Conservation (phyloP, 2,888 invertebrate genomes). For the Diabrotica balteata region DNA sequence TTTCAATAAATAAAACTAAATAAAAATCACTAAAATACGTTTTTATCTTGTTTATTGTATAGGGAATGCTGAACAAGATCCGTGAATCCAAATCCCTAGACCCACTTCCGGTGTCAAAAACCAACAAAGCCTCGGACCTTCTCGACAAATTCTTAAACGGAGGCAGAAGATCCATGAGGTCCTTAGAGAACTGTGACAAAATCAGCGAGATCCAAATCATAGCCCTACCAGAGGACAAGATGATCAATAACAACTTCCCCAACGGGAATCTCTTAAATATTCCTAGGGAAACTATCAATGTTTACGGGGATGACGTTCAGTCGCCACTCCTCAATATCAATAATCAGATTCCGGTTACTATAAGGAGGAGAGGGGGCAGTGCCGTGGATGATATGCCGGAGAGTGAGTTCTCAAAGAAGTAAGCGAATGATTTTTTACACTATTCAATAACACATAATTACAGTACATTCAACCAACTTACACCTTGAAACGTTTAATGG, state of each 20-base stretch:
- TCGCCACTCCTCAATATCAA: conserved; percentile 58
- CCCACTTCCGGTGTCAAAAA: conserved; percentile 63
- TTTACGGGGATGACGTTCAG: conserved; percentile 57
- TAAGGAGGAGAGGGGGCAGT: conserved; percentile 53
- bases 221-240: conserved; percentile 60
- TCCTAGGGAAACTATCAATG: conserved; percentile 36
- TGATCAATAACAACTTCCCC: conserved; percentile 65
- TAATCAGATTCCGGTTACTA: conserved; percentile 46
- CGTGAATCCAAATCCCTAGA: conserved; percentile 73
- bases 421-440: conserved; percentile 4
- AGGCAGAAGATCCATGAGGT: conserved; percentile 54
- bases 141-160: conserved; percentile 41
- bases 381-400: conserved; percentile 55
- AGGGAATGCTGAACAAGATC: conserved; percentile 56
- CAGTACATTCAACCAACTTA: too few species aligned
- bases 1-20: too few species aligned
- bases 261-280: conserved; percentile 63
- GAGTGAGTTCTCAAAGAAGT: conserved; percentile 52
- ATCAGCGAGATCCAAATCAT: conserved; percentile 58
- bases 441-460: neutral
- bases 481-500: too few species aligned
- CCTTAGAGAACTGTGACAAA: conserved; percentile 64
- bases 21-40: neutral
- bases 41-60: neutral
- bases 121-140: conserved; percentile 38